phyloP scores from a whole-genome alignment of 2,113 vertebrate genomes.

The Paralichthys olivaceus region DNA sequence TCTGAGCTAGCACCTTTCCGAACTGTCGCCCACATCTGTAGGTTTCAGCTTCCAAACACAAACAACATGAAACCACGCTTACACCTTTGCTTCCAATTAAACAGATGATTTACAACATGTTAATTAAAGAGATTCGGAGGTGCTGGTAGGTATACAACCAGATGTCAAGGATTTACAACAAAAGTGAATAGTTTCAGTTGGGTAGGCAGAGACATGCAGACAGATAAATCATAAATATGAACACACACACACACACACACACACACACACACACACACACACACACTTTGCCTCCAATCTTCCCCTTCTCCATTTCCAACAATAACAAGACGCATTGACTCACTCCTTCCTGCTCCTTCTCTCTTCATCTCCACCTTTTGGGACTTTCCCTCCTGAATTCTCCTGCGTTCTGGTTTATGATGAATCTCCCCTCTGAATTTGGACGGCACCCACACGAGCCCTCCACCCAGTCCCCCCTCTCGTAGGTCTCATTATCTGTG shows the following conservation, averaged over 20 bases:
- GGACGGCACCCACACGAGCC: slow-evolving; percentile 24
- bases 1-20: too few species aligned
- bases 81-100: background rate
- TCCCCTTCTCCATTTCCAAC: slow-evolving; percentile 47
- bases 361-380: slow-evolving; percentile 60
- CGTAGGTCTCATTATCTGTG: background rate
- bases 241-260: background rate
- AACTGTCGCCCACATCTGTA: too few species aligned
- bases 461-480: slow-evolving; percentile 21
- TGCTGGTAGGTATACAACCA: too few species aligned
- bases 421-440: slow-evolving; percentile 38
- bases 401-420: slow-evolving; percentile 36
- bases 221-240: slow-evolving; percentile 11
- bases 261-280: slow-evolving; percentile 5
- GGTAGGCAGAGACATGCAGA: background rate
- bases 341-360: slow-evolving; percentile 50
- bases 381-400: slow-evolving; percentile 54
- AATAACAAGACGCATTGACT: slow-evolving; percentile 63
- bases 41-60: too few species aligned
- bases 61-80: too few species aligned
- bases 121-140: too few species aligned
- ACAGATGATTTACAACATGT: too few species aligned
- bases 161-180: slow-evolving; percentile 6
- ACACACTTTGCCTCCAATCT: slow-evolving; percentile 18
- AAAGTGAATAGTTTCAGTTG: slow-evolving; percentile 3